phyloP scores from a whole-genome alignment of 2,888 invertebrate genomes.

The Lithodes maja region DNA sequence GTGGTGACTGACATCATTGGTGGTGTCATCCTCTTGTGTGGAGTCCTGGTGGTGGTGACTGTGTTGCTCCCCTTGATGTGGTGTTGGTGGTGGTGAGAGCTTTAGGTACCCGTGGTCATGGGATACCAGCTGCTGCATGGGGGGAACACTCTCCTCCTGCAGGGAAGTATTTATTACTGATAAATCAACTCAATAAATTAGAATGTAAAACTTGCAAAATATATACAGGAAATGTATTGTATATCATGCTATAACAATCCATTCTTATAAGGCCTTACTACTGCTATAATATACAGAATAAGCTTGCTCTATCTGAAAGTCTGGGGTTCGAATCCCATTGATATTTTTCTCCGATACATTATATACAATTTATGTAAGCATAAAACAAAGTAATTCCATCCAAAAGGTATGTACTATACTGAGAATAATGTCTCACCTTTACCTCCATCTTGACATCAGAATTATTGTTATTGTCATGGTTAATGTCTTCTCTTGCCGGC shows the following conservation, averaged over 20 bases:
- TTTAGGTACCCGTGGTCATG: slow-evolving; percentile 61
- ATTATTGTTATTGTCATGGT: slow-evolving; percentile 40
- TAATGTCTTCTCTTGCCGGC: not conserved
- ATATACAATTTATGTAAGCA: too few relatives aligned
- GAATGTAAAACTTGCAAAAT: too few relatives aligned
- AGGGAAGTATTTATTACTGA: too few relatives aligned
- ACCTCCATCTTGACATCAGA: slow-evolving; percentile 35
- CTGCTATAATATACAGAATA: not conserved
- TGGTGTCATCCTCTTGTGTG: not conserved
- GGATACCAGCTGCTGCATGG: slow-evolving; percentile 36
- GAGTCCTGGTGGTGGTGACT: not conserved
- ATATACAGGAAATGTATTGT: too few relatives aligned
- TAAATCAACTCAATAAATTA: too few relatives aligned
- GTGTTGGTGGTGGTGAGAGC: slow-evolving; percentile 22
- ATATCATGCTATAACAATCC: too few relatives aligned
- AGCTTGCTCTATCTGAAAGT: not conserved
- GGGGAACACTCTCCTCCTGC: not conserved
- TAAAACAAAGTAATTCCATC: too few relatives aligned
- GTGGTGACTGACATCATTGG: too few relatives aligned
- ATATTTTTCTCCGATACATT: too few relatives aligned
- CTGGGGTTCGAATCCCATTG: too few relatives aligned
- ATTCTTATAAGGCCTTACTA: not conserved
- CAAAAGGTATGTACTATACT: too few relatives aligned
- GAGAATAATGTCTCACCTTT: slow-evolving; percentile 3
- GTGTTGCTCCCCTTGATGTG: not conserved